Percentiles rank a stretch among this genome's conserved stretches.
Conservation (phyloP, 2,113 vertebrate genomes). For the Entelurus aequoreus region DNA sequence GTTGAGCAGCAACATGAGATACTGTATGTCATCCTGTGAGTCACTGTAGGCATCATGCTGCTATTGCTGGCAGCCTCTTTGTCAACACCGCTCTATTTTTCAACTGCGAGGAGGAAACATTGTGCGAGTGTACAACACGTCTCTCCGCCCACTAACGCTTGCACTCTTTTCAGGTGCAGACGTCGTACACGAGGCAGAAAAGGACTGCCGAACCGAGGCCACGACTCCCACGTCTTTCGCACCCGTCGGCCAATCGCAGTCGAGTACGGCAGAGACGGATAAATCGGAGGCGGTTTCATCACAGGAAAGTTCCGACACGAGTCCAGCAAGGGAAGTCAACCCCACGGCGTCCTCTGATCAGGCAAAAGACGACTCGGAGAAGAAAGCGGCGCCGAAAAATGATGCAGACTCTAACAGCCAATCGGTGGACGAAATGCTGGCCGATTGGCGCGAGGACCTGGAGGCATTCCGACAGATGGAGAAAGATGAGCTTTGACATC, state of each 20-base stretch:
- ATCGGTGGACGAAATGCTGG: slow-evolving; percentile 87
- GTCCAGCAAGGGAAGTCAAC: slow-evolving; percentile 18
- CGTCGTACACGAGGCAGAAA: slow-evolving; percentile 44
- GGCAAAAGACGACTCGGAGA: slow-evolving; percentile 34
- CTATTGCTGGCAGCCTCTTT: slow-evolving; percentile 46
- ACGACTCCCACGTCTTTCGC: slow-evolving; percentile 42
- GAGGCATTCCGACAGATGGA: slow-evolving; percentile 99
- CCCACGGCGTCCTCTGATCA: slow-evolving; percentile 25
- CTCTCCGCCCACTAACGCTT: slow-evolving; percentile 22
- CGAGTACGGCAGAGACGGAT: slow-evolving; percentile 51
- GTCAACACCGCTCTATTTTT: slow-evolving; percentile 53
- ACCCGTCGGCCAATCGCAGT: slow-evolving; percentile 49
- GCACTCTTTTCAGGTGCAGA: slow-evolving; percentile 53
- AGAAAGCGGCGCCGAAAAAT: slow-evolving; percentile 37
- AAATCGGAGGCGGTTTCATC: slow-evolving; percentile 15
- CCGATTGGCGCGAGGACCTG: slow-evolving; percentile 97
- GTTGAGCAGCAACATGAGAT: slow-evolving; percentile 33
- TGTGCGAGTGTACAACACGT: background rate
- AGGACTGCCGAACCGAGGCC: slow-evolving; percentile 52
- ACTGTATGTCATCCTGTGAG: slow-evolving; percentile 37
- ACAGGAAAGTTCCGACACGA: slow-evolving; percentile 27
- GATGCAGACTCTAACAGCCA: slow-evolving; percentile 59
- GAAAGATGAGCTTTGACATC: slow-evolving; percentile 92
- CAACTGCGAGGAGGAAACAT: slow-evolving; percentile 15
- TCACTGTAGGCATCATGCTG: slow-evolving; percentile 48